phyloP scores from a whole-genome alignment of 2,888 invertebrate species.

The Nephrotoma guestfalica region DNA sequence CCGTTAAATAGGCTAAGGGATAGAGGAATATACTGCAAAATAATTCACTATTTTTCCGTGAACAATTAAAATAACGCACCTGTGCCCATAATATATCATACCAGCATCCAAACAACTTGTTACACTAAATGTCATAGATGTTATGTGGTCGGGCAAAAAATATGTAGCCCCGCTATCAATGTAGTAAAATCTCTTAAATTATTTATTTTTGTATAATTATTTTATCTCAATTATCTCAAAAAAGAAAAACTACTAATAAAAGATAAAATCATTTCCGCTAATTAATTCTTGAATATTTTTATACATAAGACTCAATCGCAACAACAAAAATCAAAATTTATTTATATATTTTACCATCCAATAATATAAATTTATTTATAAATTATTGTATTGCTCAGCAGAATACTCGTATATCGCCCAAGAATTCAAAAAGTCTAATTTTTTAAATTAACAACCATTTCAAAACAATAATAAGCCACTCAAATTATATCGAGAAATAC shows the following conservation, averaged over 20 bases:
- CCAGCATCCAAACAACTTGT: background rate
- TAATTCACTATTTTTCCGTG: background rate
- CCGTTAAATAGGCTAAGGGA: no score
- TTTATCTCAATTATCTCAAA: background rate
- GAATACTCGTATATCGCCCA: background rate
- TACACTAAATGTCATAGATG: background rate
- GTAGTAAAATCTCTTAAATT: background rate
- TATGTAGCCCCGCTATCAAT: background rate
- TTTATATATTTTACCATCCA: background rate
- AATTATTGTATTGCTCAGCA: background rate
- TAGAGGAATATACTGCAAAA: no score
- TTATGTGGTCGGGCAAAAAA: background rate
- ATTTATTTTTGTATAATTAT: background rate
- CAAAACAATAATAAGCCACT: background rate
- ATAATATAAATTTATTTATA: background rate
- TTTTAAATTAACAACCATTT: background rate
- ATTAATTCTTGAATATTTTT: background rate
- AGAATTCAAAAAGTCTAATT: background rate
- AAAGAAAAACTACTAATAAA: background rate
- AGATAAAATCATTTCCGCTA: background rate
- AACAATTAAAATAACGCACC: background rate
- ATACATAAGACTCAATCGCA: background rate
- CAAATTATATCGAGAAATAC: background rate
- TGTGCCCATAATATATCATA: background rate
- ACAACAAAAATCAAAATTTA: background rate